Evolutionary conservation across 2,888 invertebrate species (phyloP), one percentile per base, ranked within the genome.

Genomic region (Syritta pipiens): DNA sequence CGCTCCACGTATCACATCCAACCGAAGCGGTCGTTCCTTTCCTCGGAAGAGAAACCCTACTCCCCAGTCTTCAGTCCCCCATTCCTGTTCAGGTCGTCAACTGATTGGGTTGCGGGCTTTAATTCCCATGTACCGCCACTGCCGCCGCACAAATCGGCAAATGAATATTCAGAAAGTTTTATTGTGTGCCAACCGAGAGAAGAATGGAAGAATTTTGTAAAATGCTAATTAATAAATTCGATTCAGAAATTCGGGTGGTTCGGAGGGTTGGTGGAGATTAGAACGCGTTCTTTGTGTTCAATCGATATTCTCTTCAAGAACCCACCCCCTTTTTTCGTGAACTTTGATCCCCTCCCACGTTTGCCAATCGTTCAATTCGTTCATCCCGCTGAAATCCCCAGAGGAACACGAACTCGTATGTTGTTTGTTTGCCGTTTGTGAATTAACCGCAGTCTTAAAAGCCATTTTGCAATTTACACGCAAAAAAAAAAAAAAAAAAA

Each of bases 141-240:
- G n/a, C n/a, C n/a, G n/a, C n/a, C n/a, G n/a, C n/a, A n/a, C n/a
- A 53, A 77, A 72, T 77, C 59, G 28, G 28, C 53, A 67, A n/a
- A 74, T 79, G 79, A 79, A 79, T 79, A 79, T 79, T 79, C 79
- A 79, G 49, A 67, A 79, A 79, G 67, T 74, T 79, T 67, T 79
- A 67, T 79, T 79, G 49, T 67, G 32, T 67, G 35, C 53, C 51
- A 24, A 7, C 12, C 12, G 51, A 22, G 12, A 14, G 65, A 74
- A 74, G 60, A 79, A 67, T 62, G 46, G 67, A 57, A 55, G 79
- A 74, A 67, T 62, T 67, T 55, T 74, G 79, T 74, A 74, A 79
- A 79, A 79, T 79, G 79, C 79, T 79, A 79, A 74, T 74, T 79
- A 79, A 79, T 74, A 79, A 79, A 79, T 79, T 79, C 72, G 67